These are phyloP conservation scores for Morpho achilles DNA, from an alignment of 2,888 invertebrate genomes.

Conservation along the genomic window DNA sequence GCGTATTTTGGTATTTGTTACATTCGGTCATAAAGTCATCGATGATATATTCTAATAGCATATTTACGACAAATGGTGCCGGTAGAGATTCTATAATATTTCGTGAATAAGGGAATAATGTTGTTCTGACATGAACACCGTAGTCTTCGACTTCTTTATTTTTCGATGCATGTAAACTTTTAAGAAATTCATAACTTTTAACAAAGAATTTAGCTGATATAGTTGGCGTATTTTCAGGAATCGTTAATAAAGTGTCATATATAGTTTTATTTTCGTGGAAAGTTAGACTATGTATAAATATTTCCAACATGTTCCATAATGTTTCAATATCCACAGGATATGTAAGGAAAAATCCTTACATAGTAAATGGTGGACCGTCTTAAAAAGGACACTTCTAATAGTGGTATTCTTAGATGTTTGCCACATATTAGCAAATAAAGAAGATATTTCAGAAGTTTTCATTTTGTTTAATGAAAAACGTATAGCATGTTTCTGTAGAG, in stretches of 20 bases:
- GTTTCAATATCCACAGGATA: constrained; percentile 34
- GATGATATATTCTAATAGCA: constrained; percentile 42
- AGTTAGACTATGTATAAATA: constrained; percentile 50
- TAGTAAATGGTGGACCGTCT: constrained; percentile 43
- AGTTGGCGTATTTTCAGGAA: constrained; percentile 37
- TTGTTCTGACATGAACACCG: constrained; percentile 24
- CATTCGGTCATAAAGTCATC: constrained; percentile 34
- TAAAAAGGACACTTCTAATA: constrained; percentile 52
- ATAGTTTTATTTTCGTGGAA: constrained; percentile 50
- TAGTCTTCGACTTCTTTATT: constrained; percentile 29
- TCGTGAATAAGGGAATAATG: constrained; percentile 36
- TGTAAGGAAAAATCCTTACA: constrained; percentile 46
- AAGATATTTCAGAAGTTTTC: constrained; percentile 37
- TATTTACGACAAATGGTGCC: constrained; percentile 39
- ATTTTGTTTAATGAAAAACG: constrained; percentile 47
- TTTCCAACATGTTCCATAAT: constrained; percentile 45
- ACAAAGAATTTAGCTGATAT: constrained; percentile 44
- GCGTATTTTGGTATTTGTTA: not conserved
- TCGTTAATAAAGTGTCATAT: constrained; percentile 40
- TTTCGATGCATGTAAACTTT: constrained; percentile 34
- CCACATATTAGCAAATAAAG: constrained; percentile 46
- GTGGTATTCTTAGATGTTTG: constrained; percentile 47
- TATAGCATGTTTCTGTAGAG: constrained; percentile 59
- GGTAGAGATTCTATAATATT: constrained; percentile 42
- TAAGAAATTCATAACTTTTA: constrained; percentile 47